These are phyloP conservation scores for Epirrhoe tristata DNA, from an alignment of 2,888 invertebrate genomes.

Conservation along the genomic window DNA sequence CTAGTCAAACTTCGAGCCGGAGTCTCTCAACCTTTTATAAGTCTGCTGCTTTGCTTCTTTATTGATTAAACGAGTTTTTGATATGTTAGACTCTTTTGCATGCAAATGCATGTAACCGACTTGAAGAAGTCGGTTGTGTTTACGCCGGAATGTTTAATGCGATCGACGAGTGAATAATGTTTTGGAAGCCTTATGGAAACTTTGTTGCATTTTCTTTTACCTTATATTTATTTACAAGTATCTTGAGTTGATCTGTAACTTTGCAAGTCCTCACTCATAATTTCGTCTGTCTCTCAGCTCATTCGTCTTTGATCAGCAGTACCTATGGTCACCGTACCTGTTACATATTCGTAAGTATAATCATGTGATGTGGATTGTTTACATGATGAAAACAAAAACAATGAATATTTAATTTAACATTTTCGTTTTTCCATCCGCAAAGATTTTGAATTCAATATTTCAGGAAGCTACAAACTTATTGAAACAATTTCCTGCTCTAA, in stretches of 20 bases:
- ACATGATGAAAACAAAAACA: too few relatives aligned
- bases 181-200: background rate
- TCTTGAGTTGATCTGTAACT: background rate
- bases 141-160: background rate
- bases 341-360: too few relatives aligned
- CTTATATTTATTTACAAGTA: background rate
- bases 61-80: conserved; percentile 29
- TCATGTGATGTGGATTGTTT: too few relatives aligned
- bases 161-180: background rate
- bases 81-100: conserved; percentile 13
- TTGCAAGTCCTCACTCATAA: background rate
- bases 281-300: background rate
- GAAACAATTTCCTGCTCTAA: background rate
- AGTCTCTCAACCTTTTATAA: conserved; percentile 47
- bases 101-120: conserved; percentile 5
- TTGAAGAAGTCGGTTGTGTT: background rate
- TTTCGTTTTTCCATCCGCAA: too few relatives aligned
- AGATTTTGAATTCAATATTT: too few relatives aligned
- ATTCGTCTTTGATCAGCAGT: background rate
- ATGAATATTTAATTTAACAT: too few relatives aligned
- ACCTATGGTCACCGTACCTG: too few relatives aligned
- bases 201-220: background rate
- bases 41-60: conserved; percentile 44
- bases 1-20: conserved; percentile 47
- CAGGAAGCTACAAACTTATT: background rate